A percentile compares a stretch with the other conserved stretches of the same genome.
Conservation (phyloP, 2,888 invertebrate genomes). For the Amphiduros pacificus region DNA sequence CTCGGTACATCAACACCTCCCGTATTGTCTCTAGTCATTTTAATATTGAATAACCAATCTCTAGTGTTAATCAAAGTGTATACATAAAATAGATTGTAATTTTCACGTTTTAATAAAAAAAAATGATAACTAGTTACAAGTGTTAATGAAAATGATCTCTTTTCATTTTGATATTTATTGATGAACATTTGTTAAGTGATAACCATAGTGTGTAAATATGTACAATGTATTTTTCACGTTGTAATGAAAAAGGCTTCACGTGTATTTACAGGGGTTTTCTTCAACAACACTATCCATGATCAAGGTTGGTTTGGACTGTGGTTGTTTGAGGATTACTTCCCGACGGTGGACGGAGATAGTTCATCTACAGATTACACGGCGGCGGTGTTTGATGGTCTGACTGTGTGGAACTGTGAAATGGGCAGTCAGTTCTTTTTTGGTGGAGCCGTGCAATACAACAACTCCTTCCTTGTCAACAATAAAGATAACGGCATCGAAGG, state of each 20-base stretch:
- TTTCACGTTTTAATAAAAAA: too few relatives aligned
- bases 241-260: too few relatives aligned
- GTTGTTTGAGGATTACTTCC: conserved; percentile 32
- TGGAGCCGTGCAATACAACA: conserved; percentile 33
- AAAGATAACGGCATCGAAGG: conserved; percentile 31
- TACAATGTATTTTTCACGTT: too few relatives aligned
- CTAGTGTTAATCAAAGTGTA: too few relatives aligned
- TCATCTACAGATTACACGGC: conserved; percentile 11
- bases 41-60: too few relatives aligned
- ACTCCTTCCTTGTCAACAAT: conserved; percentile 32
- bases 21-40: conserved; percentile 53
- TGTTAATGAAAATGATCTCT: too few relatives aligned
- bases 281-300: conserved; percentile 36
- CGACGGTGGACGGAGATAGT: conserved; percentile 27
- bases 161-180: too few relatives aligned
- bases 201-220: too few relatives aligned
- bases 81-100: too few relatives aligned
- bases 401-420: conserved; percentile 37
- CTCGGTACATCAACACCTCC: conserved; percentile 46
- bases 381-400: conserved; percentile 30
- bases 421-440: conserved; percentile 36
- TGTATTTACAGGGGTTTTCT: conserved; percentile 32
- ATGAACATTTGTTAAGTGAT: too few relatives aligned
- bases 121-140: too few relatives aligned
- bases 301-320: conserved; percentile 40